A percentile compares a stretch with the other conserved stretches of the same genome.
phyloP scores from a whole-genome alignment of 2,888 invertebrate genomes.

The Halictus ligatus region DNA sequence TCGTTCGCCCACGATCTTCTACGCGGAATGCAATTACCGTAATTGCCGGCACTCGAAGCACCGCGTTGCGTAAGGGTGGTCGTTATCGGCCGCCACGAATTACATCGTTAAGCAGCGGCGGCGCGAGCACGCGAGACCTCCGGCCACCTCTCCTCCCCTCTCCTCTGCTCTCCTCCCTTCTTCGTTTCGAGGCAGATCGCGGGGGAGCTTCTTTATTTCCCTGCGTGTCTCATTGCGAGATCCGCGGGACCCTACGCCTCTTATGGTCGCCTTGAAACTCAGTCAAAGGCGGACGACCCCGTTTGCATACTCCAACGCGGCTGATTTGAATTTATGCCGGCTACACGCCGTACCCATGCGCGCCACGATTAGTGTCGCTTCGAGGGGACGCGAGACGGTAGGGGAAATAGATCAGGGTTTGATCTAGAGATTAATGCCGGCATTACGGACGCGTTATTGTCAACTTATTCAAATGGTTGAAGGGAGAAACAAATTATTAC shows the following conservation, averaged over 20 bases:
- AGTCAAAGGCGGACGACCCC: conserved; percentile 23
- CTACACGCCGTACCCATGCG: not conserved
- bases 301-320: conserved; percentile 14
- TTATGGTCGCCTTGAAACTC: not conserved
- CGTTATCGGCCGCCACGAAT: conserved; percentile 77
- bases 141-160: not conserved
- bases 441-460: no score
- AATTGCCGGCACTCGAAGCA: conserved; percentile 72
- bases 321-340: conserved; percentile 22
- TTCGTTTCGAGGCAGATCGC: not conserved
- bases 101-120: conserved; percentile 69
- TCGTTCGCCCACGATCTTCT: conserved; percentile 58
- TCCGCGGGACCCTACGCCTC: not conserved
- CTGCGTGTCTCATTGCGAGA: not conserved
- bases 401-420: not conserved
- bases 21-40: conserved; percentile 77
- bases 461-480: no score
- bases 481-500: no score
- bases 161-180: not conserved
- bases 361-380: not conserved
- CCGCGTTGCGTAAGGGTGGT: conserved; percentile 76
- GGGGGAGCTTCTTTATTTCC: conserved; percentile 20
- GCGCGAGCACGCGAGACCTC: conserved; percentile 12
- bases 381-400: not conserved
- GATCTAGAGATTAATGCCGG: not conserved